Evolutionary conservation across 2,888 invertebrate genomes (phyloP), one percentile per base, ranked within the genome.

Genomic region (Ectropis crepuscularia): DNA sequence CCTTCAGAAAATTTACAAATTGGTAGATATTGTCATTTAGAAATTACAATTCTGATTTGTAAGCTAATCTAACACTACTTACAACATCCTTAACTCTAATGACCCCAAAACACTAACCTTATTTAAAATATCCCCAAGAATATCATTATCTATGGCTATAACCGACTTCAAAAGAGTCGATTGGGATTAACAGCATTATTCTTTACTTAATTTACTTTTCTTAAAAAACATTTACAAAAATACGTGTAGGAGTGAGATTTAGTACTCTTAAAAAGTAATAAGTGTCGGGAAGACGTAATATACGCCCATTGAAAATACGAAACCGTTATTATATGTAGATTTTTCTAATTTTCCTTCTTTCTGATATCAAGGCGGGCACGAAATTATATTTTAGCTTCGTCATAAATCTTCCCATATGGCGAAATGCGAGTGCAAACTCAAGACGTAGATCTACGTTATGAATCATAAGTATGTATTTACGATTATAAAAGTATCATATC

Each of bases 321-420:
- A 75, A 76, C 78, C 71, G 74, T 76, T 80, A 80, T 81, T 74
- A 79, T 78, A 88, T 86, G 87, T 86, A 89, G 85, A 88, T 87
- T 86, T 86, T 88, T 88, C 82, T 88, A 89, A 90, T 89, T 88
- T 84, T 74, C 75, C 79, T 74, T 73, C 78, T 74, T 74, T 71
- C 74, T 78, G 74, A 77, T 78, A 80, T 80, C 76, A 72, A 80
- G 77, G 77, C 76, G 73, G 73, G 80, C 80, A 85, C 85, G 86
- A 88, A 89, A 91, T 87, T 89, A 87, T 90, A 89, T 90, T 90
- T 89, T 89, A 88, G 87, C 84, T 80, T 77, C 73, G 74, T 78
- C 87, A 86, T 92, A 91, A 91, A 92, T 92, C 89, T 87, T 77
- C 73, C 78, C 77, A 77, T 74, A 73, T 74, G 57, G n/a, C 42